Evolutionary conservation across 2,797 vertebrate species (phyloP).

Genomic region (Danio aesculapii): DNA sequence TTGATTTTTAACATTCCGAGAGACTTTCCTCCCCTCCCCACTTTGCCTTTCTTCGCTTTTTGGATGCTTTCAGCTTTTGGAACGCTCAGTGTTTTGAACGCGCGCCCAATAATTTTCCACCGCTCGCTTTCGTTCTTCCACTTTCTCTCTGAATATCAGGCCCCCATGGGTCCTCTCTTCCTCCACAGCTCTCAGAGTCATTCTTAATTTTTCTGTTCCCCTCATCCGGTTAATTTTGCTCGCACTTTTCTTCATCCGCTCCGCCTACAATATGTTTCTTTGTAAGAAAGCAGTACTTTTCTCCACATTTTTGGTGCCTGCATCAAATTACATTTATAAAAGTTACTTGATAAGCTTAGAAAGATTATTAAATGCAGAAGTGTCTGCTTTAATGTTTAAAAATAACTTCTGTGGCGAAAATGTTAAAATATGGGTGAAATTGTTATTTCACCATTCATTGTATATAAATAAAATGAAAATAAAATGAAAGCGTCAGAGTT

Average conservation of each 20-base stretch:
- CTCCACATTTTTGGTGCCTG: background rate
- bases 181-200: conserved; percentile 40
- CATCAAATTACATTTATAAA: background rate
- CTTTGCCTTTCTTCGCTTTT: conserved; percentile 44
- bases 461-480: no score
- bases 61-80: conserved; percentile 50
- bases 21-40: background rate
- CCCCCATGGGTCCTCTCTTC: conserved; percentile 50
- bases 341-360: no score
- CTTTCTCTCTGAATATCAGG: conserved; percentile 33
- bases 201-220: conserved; percentile 45
- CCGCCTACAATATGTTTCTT: conserved; percentile 1
- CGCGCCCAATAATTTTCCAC: conserved; percentile 48
- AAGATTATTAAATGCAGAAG: no score
- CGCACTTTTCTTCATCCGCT: conserved; percentile 35
- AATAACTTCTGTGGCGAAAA: no score
- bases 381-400: no score
- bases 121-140: conserved; percentile 18
- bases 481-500: no score
- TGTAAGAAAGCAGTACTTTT: background rate
- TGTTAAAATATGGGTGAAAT: no score
- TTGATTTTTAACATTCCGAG: conserved; percentile 64
- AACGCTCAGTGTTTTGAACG: conserved; percentile 49
- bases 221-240: conserved; percentile 30
- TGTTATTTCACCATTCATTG: no score